phyloP scores from a whole-genome alignment of 2,113 vertebrate genomes.

The Zonotrichia leucophrys region DNA sequence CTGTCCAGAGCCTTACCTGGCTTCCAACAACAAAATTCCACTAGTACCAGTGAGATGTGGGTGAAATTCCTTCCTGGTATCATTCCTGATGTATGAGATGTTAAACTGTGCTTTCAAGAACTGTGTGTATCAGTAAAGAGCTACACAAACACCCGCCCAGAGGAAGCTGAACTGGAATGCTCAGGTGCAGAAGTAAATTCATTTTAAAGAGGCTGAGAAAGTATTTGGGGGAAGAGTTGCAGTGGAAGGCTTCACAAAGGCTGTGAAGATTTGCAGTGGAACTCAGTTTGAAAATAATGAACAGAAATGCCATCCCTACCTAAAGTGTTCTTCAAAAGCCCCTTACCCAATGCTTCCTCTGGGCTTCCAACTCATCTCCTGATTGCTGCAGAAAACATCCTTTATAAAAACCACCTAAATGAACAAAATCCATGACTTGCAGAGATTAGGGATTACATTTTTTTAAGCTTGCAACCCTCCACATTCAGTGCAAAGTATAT shows the following conservation, averaged over 20 bases:
- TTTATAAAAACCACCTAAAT: neutral
- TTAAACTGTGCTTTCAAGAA: neutral
- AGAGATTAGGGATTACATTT: conserved; percentile 18
- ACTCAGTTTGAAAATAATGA: neutral
- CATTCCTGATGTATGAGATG: neutral
- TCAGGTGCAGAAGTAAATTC: conserved; percentile 14
- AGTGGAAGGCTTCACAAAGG: neutral
- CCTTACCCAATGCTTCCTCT: neutral
- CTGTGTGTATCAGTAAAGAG: neutral
- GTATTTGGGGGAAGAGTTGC: neutral
- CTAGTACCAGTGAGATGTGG: neutral
- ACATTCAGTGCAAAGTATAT: neutral
- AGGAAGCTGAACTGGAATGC: neutral
- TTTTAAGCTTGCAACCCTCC: neutral
- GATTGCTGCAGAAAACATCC: neutral
- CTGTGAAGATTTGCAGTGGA: neutral
- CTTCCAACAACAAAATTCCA: neutral
- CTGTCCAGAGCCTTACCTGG: neutral
- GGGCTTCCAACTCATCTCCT: neutral
- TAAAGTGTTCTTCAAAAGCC: neutral
- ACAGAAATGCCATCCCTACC: neutral
- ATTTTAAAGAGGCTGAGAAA: conserved; percentile 1
- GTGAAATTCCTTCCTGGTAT: neutral
- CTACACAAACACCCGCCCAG: neutral
- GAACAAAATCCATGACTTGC: neutral